Evolutionary conservation across 2,113 vertebrate genomes (phyloP).

Genomic region (Bufo gargarizans): DNA sequence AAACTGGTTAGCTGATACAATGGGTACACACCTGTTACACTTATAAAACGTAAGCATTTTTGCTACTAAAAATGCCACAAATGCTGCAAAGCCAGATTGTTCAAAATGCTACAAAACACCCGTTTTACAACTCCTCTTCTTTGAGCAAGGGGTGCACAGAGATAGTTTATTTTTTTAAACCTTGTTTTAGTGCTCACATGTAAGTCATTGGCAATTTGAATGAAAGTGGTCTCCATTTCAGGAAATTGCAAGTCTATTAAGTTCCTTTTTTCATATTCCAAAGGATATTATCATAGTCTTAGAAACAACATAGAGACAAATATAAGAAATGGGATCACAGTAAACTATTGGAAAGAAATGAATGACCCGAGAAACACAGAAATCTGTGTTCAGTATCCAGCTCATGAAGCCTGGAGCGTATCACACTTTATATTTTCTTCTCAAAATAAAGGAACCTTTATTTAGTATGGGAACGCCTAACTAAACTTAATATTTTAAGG

Average conservation of each 20-base stretch:
- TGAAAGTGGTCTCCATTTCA: background rate
- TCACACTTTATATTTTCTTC: background rate
- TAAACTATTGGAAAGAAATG: constrained; percentile 4
- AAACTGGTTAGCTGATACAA: too few relatives aligned
- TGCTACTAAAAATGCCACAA: too few relatives aligned
- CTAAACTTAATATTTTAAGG: background rate
- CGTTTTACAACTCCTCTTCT: too few relatives aligned
- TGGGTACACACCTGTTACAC: too few relatives aligned
- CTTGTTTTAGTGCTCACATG: background rate
- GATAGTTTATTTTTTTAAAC: too few relatives aligned
- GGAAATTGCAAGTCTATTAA: background rate
- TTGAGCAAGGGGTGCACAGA: too few relatives aligned
- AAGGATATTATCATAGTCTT: background rate
- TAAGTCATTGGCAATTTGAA: background rate
- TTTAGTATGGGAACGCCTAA: background rate
- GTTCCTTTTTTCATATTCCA: background rate
- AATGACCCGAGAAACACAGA: background rate
- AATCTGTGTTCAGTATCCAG: background rate
- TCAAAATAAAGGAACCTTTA: constrained; percentile 6
- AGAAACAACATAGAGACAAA: background rate
- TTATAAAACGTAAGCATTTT: too few relatives aligned
- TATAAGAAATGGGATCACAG: background rate
- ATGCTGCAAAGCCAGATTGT: too few relatives aligned
- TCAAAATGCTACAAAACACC: too few relatives aligned
- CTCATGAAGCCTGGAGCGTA: background rate